Evolutionary conservation across 1,140 invertebrate species (phyloP).

Genomic region (Stenopsyche tienmushanensis): DNA sequence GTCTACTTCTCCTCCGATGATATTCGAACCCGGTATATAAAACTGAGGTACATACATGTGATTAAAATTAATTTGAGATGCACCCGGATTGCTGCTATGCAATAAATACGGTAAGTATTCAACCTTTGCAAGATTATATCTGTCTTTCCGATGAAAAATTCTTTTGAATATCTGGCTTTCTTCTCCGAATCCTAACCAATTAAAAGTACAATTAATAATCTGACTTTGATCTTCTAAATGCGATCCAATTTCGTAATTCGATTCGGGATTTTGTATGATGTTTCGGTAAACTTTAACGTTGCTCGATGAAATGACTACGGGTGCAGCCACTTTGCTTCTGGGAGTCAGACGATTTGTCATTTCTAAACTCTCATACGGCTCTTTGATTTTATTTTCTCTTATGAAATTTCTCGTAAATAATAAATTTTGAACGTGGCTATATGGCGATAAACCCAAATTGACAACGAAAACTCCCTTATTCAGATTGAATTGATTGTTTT

Average conservation of each 20-base stretch:
- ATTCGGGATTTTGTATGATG: conserved; percentile 87
- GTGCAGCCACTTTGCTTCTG: conserved; percentile 83
- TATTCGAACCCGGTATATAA: conserved; percentile 62
- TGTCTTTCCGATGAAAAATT: conserved; percentile 87
- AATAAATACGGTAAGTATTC: conserved; percentile 82
- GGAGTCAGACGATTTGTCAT: conserved; percentile 73
- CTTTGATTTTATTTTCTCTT: conserved; percentile 80
- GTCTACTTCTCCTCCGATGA: conserved; percentile 87
- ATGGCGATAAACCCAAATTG: conserved; percentile 83
- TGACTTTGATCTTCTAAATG: conserved; percentile 93
- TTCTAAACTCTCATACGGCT: conserved; percentile 75
- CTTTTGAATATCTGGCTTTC: conserved; percentile 77
- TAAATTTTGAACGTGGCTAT: conserved; percentile 76
- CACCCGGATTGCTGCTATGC: conserved; percentile 79
- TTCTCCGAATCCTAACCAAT: conserved; percentile 85
- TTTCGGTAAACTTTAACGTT: conserved; percentile 91
- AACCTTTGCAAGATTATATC: conserved; percentile 89
- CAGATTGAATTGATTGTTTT: conserved; percentile 85
- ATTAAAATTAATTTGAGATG: conserved; percentile 71
- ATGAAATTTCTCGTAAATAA: conserved; percentile 89
- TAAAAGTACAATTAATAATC: conserved; percentile 89
- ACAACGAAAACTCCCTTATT: conserved; percentile 88
- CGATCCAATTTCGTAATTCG: conserved; percentile 91
- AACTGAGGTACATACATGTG: conserved; percentile 78
- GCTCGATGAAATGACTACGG: conserved; percentile 84